phyloP scores from a whole-genome alignment of 2,797 vertebrate genomes.

The Anomalospiza imberbis region DNA sequence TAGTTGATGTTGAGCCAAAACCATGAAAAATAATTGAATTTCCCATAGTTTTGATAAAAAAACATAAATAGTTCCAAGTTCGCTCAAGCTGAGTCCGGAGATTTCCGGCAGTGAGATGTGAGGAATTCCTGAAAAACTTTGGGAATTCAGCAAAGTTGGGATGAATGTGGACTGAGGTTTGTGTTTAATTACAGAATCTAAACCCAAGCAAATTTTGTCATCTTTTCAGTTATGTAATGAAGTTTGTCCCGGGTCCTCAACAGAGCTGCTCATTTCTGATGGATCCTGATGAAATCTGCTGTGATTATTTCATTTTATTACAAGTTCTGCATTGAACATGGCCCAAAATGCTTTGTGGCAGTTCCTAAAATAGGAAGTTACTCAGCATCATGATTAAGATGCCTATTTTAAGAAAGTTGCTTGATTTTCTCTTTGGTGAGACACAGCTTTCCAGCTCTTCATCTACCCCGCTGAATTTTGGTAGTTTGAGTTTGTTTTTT shows the following conservation, averaged over 20 bases:
- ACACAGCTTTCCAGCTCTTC: neutral
- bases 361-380: neutral
- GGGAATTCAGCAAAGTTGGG: neutral
- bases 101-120: neutral
- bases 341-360: neutral
- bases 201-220: neutral
- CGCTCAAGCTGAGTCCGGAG: neutral
- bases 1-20: neutral
- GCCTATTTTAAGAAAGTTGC: neutral
- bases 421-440: neutral
- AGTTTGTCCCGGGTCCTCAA: neutral
- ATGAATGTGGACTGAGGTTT: neutral
- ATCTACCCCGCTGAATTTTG: neutral
- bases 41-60: constrained; percentile 12
- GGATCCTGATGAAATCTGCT: neutral
- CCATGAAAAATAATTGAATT: constrained; percentile 35
- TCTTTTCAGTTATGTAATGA: neutral
- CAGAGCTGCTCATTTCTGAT: neutral
- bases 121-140: neutral
- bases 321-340: neutral
- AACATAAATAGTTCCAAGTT: neutral
- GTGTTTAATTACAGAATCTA: neutral
- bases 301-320: neutral
- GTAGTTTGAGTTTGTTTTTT: neutral
- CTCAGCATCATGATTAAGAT: neutral